Percentiles rank a stretch among this genome's conserved stretches.
phyloP scores from a whole-genome alignment of 2,113 vertebrate genomes.

The Phylloscopus trochilus region DNA sequence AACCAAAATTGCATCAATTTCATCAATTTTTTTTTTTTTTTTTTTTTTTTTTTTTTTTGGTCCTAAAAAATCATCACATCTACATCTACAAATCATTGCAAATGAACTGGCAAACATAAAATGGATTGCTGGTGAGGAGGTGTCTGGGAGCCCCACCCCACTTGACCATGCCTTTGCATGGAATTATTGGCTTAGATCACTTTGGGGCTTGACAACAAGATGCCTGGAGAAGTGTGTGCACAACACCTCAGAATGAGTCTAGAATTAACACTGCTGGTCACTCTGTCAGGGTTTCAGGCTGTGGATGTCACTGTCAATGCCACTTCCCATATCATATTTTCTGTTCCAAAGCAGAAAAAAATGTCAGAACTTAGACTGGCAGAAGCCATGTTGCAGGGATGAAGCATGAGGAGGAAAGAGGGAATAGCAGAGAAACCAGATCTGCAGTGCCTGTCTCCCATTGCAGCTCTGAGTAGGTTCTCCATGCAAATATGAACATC shows the following conservation, averaged over 20 bases:
- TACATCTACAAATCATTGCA: not conserved
- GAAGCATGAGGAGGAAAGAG: not conserved
- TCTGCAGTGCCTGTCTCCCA: not conserved
- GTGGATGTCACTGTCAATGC: not conserved
- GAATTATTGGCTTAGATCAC: not conserved
- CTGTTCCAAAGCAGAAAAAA: not conserved
- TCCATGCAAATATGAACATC: not conserved
- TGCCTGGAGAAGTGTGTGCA: not conserved
- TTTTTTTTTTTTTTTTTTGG: not conserved
- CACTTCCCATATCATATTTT: not conserved
- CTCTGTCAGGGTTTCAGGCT: not conserved
- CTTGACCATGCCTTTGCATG: not conserved
- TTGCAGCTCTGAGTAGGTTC: not conserved
- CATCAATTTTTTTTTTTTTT: not conserved
- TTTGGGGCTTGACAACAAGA: not conserved
- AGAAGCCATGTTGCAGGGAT: not conserved
- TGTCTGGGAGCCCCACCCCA: not conserved
- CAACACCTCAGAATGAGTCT: not conserved
- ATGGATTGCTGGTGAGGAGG: not conserved
- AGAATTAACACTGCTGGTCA: not conserved
- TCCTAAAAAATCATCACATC: not conserved
- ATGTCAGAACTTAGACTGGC: fast-evolving
- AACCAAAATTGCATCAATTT: not conserved
- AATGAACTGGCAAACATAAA: not conserved
- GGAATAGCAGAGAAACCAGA: not conserved